Evolutionary conservation across 2,797 vertebrate genomes (phyloP), one percentile per base, ranked within the genome.

Genomic region (Kryptopterus vitreolus): DNA sequence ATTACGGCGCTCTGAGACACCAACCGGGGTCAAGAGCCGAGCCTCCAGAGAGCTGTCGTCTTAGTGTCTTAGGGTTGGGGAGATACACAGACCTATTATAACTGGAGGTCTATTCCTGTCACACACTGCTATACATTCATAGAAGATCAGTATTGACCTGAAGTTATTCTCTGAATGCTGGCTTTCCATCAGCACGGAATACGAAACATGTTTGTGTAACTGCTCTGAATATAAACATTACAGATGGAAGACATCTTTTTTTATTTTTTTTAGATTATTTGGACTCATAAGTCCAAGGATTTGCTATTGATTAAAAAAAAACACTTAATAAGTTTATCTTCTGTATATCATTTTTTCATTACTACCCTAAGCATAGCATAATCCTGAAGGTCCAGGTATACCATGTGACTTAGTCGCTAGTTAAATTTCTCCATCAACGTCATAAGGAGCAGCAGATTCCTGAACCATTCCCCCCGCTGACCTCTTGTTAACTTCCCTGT

Each of bases 11-110:
- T 81, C 83, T 76, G 81, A 84, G 81, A 84, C 82, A 84, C 65
- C 33, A 69, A 79, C 80, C 77, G 77, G 79, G 85, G 85, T 86
- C 85, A 86, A 85, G 84, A 85, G 79, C 82, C 81, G 78, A 85
- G 81, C 70, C 74, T 83, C 79, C 55, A 76, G 80, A 82, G 85
- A 76, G 68, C 70, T 24, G 46, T 78, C 76, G 62, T 83, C 68
- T 70, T 71, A 70, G 63, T 81, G 77, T 76, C 76, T 83, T 77
- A 79, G 68, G 70, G 70, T 58, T 55, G 78, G 81, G 76, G 80
- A 79, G 72, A 82, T 75, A 72, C 78, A 63, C 66, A 71, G 55
- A 82, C 72, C 66, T 81, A 77, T 86, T 84, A 84, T 78, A 82
- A 75, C 81, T 63, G 59, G 75, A 81, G 76, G 65, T 78, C 81